Evolutionary conservation across 2,888 invertebrate genomes (phyloP), one percentile per base, ranked within the genome.

Genomic region (Drosophila leonis): DNA sequence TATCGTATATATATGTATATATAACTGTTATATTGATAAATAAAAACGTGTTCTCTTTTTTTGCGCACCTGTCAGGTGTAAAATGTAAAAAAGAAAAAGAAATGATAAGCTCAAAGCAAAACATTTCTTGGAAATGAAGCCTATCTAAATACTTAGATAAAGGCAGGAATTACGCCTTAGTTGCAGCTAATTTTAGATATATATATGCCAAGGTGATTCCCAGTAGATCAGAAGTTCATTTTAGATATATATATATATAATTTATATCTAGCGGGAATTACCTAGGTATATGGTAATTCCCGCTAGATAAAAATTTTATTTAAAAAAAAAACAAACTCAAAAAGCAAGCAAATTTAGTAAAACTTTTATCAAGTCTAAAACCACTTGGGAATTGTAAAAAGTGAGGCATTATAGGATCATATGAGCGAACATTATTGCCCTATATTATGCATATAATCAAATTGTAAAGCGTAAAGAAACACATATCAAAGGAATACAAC

Each of bases 41-140:
- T 20, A 35, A 15, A 39, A 60, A 44, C 24, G 35, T 13, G 27
- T 39, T 33, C 3, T 9, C 15, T 44, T 27, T n/a, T 52, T 44
- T 61, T 42, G 29, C 44, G 8, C 67, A 79, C 62, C 51, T 79
- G 59, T 42, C 75, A 75, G 55, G 59, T 75, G 80, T 42, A 42
- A 48, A 31, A 35, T 37, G 48, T 55, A 20, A 20, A 41, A 56
- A 60, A 20, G n/a, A 41, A 56, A 60, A 49, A 12, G 12, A 46
- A 44, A 20, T 56, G 46, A 75, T 68, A 75, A 69, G 51, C 39
- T 33, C 10, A 18, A 63, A 33, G 39, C 8, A n/a, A 56, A 31
- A 29, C 29, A 27, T 20, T 57, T 57, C 46, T 33, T 52, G 27
- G 41, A 59, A 66, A 33, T 29, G 31, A 24, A n/a, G 35, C n/a